Evolutionary conservation across 2,113 vertebrate species (phyloP).

Genomic region (Petrocephalus zakoni): DNA sequence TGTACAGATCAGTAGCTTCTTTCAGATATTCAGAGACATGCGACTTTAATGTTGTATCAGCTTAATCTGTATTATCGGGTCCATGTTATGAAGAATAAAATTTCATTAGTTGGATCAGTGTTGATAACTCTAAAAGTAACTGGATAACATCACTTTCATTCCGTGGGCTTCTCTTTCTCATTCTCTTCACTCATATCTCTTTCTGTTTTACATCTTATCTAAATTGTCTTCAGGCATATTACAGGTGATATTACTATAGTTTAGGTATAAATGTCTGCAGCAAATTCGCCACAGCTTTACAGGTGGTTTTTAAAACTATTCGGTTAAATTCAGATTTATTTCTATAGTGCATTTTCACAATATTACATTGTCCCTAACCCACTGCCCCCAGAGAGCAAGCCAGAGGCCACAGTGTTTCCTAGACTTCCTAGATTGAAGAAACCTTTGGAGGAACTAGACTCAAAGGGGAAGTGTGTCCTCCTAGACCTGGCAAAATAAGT

Average conservation of each 20-base stretch:
- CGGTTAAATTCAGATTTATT: background rate
- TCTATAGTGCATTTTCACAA: background rate
- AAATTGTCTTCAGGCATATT: background rate
- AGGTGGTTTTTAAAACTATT: background rate
- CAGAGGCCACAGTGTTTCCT: too few species aligned
- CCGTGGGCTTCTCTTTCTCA: background rate
- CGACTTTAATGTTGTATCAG: background rate
- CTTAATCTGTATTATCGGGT: background rate
- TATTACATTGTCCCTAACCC: background rate
- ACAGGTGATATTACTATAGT: background rate
- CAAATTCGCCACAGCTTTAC: background rate
- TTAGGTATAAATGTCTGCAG: background rate
- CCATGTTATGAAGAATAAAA: background rate
- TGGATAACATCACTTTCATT: background rate
- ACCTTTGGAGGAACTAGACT: background rate
- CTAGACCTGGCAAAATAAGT: background rate
- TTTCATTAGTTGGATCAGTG: background rate
- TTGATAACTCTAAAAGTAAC: background rate
- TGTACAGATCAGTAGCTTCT: background rate
- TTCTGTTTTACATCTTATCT: background rate
- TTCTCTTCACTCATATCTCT: background rate
- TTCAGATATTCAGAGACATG: background rate
- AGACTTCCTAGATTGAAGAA: background rate
- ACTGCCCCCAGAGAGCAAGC: background rate
- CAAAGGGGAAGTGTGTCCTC: background rate